Conservation (phyloP, 2,797 vertebrate species). For the Pogoniulus pusillus region DNA sequence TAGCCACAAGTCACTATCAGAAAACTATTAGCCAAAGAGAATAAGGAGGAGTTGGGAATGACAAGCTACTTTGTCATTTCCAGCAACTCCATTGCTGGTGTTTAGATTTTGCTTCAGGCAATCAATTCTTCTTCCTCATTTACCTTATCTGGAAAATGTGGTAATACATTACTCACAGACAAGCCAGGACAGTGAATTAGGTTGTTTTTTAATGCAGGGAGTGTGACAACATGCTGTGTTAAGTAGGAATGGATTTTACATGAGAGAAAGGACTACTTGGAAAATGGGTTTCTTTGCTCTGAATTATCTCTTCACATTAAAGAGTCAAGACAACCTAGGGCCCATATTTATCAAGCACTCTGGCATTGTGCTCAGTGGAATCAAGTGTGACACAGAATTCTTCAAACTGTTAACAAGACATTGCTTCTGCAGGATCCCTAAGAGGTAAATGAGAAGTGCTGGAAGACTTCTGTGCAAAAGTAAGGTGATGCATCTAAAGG, state of each 20-base stretch:
- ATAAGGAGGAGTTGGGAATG: not conserved
- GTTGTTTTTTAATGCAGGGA: not conserved
- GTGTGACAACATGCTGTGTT: not conserved
- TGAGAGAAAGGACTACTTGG: not conserved
- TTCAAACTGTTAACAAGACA: not conserved
- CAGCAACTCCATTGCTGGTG: not conserved
- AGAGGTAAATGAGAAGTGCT: not conserved
- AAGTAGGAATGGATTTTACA: not conserved
- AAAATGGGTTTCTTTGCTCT: not conserved
- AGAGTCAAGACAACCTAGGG: not conserved
- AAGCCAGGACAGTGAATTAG: not conserved
- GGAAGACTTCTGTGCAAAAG: not conserved
- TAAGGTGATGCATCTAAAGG: not conserved
- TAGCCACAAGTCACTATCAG: not conserved
- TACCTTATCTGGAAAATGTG: not conserved
- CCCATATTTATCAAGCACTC: not conserved
- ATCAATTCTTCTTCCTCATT: not conserved
- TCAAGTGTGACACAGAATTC: not conserved
- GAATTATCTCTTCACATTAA: not conserved
- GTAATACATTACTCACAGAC: not conserved
- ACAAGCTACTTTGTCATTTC: not conserved
- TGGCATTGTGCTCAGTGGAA: not conserved
- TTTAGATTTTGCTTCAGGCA: not conserved
- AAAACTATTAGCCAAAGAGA: not conserved
- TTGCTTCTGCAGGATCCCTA: not conserved